Percentiles rank a stretch among this genome's conserved stretches.
phyloP scores from a whole-genome alignment of 1,140 invertebrate genomes.

The Chelonus insularis region DNA sequence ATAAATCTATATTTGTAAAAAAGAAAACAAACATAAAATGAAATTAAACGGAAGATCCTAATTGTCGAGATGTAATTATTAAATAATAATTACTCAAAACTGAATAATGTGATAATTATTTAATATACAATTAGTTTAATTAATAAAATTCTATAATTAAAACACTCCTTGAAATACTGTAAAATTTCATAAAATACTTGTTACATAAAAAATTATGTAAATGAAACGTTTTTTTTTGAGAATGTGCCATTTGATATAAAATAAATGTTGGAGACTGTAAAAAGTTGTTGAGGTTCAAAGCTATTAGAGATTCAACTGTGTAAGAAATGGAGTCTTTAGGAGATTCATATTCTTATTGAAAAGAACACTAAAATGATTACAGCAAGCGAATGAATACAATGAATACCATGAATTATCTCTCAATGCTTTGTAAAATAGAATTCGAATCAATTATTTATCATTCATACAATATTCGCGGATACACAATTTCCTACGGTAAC shows the following conservation, averaged over 20 bases:
- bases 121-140: conserved; percentile 15
- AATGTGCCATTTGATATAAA: conserved; percentile 1
- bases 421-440: too few relatives aligned
- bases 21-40: too few relatives aligned
- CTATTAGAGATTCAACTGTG: not conserved
- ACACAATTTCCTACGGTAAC: not conserved
- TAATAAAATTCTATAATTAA: conserved; percentile 50
- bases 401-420: too few relatives aligned
- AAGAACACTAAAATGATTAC: too few relatives aligned
- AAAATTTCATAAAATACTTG: conserved; percentile 60
- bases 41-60: too few relatives aligned
- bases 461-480: not conserved
- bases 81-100: conserved; percentile 24
- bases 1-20: too few relatives aligned
- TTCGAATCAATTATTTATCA: too few relatives aligned
- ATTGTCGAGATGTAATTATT: too few relatives aligned
- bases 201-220: not conserved
- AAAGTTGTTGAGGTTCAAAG: too few relatives aligned
- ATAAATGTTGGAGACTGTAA: not conserved
- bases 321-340: not conserved
- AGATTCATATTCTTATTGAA: not conserved
- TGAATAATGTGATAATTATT: conserved; percentile 5
- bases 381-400: too few relatives aligned
- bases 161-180: conserved; percentile 59
- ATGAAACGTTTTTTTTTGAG: not conserved